Conservation (phyloP, 35 echinoderm and acorn worm genomes). For the Chiridota heheva region DNA sequence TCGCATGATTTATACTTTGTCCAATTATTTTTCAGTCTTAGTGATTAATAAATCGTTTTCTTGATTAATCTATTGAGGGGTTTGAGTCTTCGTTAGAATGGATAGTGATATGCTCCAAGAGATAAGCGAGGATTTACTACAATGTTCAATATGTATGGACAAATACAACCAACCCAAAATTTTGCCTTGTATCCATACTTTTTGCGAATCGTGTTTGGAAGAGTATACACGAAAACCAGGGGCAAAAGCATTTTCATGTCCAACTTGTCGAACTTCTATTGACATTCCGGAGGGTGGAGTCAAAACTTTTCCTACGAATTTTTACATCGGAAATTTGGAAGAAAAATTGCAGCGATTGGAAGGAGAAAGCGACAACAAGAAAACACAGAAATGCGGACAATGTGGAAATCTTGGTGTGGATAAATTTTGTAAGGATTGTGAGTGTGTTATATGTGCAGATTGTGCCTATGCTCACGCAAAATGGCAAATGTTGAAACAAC, state of each 20-base stretch:
- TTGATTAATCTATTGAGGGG: too few species aligned
- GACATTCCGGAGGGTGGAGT: slow-evolving; percentile 19
- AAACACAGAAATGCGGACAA: slow-evolving; percentile 4
- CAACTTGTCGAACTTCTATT: slow-evolving; percentile 16
- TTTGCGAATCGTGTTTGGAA: slow-evolving; percentile 43
- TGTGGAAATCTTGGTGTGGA: slow-evolving; percentile 19
- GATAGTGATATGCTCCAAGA: slow-evolving; percentile 31
- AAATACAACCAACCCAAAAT: slow-evolving; percentile 46
- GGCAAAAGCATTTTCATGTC: slow-evolving; percentile 22
- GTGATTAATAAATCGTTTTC: too few species aligned
- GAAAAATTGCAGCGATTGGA: slow-evolving; percentile 35
- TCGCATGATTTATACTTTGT: too few species aligned
- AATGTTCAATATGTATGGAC: slow-evolving; percentile 51
- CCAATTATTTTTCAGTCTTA: too few species aligned
- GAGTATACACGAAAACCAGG: slow-evolving; percentile 17
- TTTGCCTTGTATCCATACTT: slow-evolving; percentile 42
- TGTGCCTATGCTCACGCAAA: slow-evolving; percentile 21
- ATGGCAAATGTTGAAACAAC: slow-evolving; percentile 14
- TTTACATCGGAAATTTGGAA: slow-evolving; percentile 28
- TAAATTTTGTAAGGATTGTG: slow-evolving; percentile 35
- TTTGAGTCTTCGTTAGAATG: too few species aligned
- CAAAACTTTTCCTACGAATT: slow-evolving; percentile 20
- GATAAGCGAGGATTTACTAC: slow-evolving; percentile 41
- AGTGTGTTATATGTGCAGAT: slow-evolving; percentile 11
- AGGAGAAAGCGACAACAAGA: background rate